phyloP scores from a whole-genome alignment of 2,113 vertebrate genomes.

The Phainopepla nitens region DNA sequence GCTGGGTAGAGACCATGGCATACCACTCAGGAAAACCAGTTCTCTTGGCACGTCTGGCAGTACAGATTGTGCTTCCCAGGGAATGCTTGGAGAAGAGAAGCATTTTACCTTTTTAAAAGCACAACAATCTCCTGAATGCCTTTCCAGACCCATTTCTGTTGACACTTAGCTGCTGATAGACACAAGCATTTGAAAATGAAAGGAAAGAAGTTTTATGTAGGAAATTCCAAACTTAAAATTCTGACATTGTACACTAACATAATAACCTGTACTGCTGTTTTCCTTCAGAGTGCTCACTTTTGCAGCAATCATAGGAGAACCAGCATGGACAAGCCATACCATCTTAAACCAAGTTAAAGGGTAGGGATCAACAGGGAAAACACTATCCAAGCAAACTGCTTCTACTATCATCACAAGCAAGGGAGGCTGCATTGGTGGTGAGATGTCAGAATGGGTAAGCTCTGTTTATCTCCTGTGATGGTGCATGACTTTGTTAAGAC shows the following conservation, averaged over 20 bases:
- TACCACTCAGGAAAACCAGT: neutral
- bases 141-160: neutral
- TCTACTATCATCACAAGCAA: neutral
- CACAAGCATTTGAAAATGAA: neutral
- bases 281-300: neutral
- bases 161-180: neutral
- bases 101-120: neutral
- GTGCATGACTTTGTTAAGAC: neutral
- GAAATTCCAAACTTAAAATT: neutral
- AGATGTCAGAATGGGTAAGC: neutral
- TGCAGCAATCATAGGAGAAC: neutral
- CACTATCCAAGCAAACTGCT: neutral
- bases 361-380: neutral
- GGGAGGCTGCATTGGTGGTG: neutral
- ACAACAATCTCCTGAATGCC: neutral
- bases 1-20: neutral
- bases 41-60: neutral
- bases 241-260: neutral
- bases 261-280: neutral
- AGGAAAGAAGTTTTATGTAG: neutral
- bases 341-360: neutral
- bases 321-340: neutral
- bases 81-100: neutral
- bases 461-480: neutral
- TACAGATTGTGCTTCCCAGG: slow-evolving; percentile 16